These are phyloP conservation scores for Penaeus chinensis DNA, from an alignment of 1,140 invertebrate genomes.

Conservation along the genomic window DNA sequence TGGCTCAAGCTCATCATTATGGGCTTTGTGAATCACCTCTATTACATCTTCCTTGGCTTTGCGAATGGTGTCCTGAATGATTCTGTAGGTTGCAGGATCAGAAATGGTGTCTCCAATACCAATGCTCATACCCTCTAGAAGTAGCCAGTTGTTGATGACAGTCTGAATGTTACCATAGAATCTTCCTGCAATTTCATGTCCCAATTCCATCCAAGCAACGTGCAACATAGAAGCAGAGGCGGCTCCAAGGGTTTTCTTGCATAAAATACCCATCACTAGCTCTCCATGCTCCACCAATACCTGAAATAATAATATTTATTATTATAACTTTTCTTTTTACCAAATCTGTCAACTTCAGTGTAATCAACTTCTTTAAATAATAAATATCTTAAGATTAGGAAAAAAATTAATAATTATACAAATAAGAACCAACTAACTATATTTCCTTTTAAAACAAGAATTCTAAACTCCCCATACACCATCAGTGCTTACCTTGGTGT, in stretches of 20 bases:
- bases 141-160: constrained; percentile 98
- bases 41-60: constrained; percentile 99
- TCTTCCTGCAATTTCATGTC: constrained; percentile 90
- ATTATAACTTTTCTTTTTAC: no score
- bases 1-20: constrained; percentile 99
- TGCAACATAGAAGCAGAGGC: constrained; percentile 97
- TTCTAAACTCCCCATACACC: no score
- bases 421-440: no score
- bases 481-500: constrained; percentile 84
- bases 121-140: constrained; percentile 97
- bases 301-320: constrained; percentile 69
- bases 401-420: no score
- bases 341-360: no score
- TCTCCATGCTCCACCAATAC: constrained; percentile 98
- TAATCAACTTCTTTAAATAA: no score
- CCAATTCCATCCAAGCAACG: constrained; percentile 97
- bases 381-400: no score
- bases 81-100: constrained; percentile 96
- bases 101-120: constrained; percentile 99
- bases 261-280: constrained; percentile 96
- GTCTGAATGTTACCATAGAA: constrained; percentile 99
- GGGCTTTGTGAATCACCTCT: constrained; percentile 99
- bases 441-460: no score
- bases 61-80: constrained; percentile 97
- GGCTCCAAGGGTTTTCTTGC: constrained; percentile 97